Evolutionary conservation across 1,140 invertebrate genomes (phyloP), one percentile per base, ranked within the genome.

Genomic region (Macrocentrus cingulum): DNA sequence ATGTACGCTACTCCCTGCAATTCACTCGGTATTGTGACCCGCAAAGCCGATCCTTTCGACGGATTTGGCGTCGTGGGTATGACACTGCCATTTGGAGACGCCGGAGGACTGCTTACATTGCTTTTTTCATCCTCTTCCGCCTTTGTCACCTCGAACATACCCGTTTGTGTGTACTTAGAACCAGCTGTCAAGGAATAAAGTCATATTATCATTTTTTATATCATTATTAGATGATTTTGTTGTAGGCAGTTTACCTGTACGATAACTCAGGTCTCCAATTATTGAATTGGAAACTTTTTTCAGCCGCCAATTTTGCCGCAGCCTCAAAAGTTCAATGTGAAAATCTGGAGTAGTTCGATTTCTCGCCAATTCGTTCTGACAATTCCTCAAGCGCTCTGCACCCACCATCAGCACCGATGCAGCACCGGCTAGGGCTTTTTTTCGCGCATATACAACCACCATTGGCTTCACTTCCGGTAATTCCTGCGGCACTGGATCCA

Each of bases 141-240:
- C 81, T 98, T 98, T 1, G 89, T 91, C 1, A 98, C 95, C 84
- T 98, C 95, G 84, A 98, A 98, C 63, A 94, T 92, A 34, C 95
- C 95, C 53, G 90, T 91, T 79, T 97, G 95, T 56, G 86, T 87
- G 74, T 92, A 98, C 69, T 95, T 91, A 0, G 94, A 97, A 1
- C 95, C 95, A 46, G 90, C 90, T 76, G 15, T 8, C 65, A 69
- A 37, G 13, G 23, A 19, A 56, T 44, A 9, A 49, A 37, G n/a
- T n/a, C 36, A 56, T 19, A 34, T 1, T 57, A 53, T 54, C 22
- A 23, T 22, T 36, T 16, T 20, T 15, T 54, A 16, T 20, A 29
- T 25, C 7, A 39, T 49, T 52, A 34, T n/a, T 53, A 19, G 39
- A 16, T 7, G 15, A 37, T 11, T 54, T 39, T 42, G 29, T 42